Evolutionary conservation across 2,888 invertebrate species (phyloP), one percentile per base, ranked within the genome.

Genomic region (Zhuqinia jingwanae): DNA sequence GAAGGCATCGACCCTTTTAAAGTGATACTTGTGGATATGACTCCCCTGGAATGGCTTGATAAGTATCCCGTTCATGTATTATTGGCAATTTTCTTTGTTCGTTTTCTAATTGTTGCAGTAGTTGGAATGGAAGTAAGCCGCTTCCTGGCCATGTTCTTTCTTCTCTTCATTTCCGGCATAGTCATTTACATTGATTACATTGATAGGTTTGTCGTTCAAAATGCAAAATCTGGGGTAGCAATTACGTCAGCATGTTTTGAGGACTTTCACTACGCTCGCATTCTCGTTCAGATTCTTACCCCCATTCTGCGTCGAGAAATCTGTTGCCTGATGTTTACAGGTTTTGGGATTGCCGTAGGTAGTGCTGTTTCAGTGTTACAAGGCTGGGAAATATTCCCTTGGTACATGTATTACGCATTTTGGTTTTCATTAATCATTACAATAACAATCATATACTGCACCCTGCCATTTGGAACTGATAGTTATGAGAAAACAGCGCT

Each of bases 381-480:
- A 27, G 25, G 60, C 25, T 78, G 25, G 6, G 36, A 63, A 0
- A 20, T 78, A 1, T 25, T 78, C 15, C 63, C 78, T 1, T 56
- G 56, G 45, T 56, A 63, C 8, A 15, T 78, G 11, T 78, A 78
- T 25, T 20, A 13, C 45, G n/a, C 15, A 0, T 10, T 3, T 47
- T 13, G 30, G 15, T 2, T 63, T 0, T 11, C 42, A 2, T 36
- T 22, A 8, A 42, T 63, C 2, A 25, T 78, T n/a, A 63, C 60
- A 3, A 22, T 60, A n/a, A 60, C 25, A 15, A 53, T 76, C 30
- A 78, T 78, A 3, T 78, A 60, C 15, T 20, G 11, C 13, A 78
- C 78, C 0, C 17, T 78, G 3, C 78, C 78, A 20, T 78, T 78
- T 60, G 78, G 78, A n/a, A 78, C 78, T 20, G 60, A 60, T 3